Evolutionary conservation across 2,888 invertebrate species (phyloP).

Genomic region (Cataglyphis cursor): DNA sequence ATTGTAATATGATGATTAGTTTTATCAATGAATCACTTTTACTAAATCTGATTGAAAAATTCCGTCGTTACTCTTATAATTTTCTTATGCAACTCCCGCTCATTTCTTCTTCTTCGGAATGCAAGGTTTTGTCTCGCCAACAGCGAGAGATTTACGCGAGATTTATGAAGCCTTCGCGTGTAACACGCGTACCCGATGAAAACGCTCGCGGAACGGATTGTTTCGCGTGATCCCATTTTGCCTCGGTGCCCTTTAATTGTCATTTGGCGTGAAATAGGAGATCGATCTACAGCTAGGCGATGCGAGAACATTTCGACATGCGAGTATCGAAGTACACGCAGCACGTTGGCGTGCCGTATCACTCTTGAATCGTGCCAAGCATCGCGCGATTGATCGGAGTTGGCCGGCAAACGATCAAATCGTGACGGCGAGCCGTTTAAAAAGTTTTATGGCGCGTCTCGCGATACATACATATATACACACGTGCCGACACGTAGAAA

Average conservation of each 20-base stretch:
- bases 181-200: conserved; percentile 3
- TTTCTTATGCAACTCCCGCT: not conserved
- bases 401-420: conserved; percentile 62
- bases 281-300: conserved; percentile 19
- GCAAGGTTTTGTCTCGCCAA: not conserved
- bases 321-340: conserved; percentile 39
- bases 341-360: conserved; percentile 65
- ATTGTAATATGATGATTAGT: not conserved
- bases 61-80: not conserved
- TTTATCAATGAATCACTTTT: not conserved
- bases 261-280: conserved; percentile 32
- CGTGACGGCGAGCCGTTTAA: conserved; percentile 62
- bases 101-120: conserved; percentile 3
- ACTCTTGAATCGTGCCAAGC: conserved; percentile 53
- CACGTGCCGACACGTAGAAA: conserved; percentile 20
- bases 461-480: conserved; percentile 35
- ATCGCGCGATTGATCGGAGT: conserved; percentile 59
- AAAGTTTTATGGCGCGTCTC: conserved; percentile 57
- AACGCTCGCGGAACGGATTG: conserved; percentile 15
- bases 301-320: conserved; percentile 51
- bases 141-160: not conserved
- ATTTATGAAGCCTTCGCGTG: not conserved
- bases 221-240: conserved; percentile 27
- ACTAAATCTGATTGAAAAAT: not conserved
- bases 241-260: conserved; percentile 47